Conservation (phyloP, 1,140 invertebrate genomes). For the Dinoponera quadriceps region DNA sequence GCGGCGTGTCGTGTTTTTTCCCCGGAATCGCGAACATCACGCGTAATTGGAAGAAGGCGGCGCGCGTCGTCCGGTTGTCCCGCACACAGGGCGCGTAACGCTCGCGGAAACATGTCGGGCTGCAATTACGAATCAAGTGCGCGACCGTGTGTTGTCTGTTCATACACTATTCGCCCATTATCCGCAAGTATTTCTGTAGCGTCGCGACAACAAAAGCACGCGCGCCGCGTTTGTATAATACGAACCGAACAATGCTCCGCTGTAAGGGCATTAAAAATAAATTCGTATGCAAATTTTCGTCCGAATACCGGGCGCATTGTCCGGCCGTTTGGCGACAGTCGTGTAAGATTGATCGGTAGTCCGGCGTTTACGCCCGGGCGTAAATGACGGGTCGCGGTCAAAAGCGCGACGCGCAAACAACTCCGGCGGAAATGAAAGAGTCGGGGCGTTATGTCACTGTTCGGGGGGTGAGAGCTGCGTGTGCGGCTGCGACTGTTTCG, state of each 20-base stretch:
- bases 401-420: neutral
- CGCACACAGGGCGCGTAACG: neutral
- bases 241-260: neutral
- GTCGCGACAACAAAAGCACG: neutral
- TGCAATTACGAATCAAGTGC: constrained; percentile 45
- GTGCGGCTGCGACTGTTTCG: too few species aligned
- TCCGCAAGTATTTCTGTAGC: constrained; percentile 10
- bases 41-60: constrained; percentile 46
- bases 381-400: neutral
- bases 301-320: neutral
- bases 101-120: constrained; percentile 29
- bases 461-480: too few species aligned
- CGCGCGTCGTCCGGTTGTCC: neutral
- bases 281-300: neutral
- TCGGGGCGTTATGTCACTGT: neutral
- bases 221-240: neutral
- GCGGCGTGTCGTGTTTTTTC: constrained; percentile 21
- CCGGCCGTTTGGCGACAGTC: neutral
- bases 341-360: constrained; percentile 15
- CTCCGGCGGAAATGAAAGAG: neutral
- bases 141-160: constrained; percentile 17
- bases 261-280: neutral
- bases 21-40: constrained; percentile 25
- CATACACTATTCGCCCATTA: constrained; percentile 29
- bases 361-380: neutral